Evolutionary conservation across 2,113 vertebrate species (phyloP), one percentile per base, ranked within the genome.

Genomic region (Bolborhynchus lineola): DNA sequence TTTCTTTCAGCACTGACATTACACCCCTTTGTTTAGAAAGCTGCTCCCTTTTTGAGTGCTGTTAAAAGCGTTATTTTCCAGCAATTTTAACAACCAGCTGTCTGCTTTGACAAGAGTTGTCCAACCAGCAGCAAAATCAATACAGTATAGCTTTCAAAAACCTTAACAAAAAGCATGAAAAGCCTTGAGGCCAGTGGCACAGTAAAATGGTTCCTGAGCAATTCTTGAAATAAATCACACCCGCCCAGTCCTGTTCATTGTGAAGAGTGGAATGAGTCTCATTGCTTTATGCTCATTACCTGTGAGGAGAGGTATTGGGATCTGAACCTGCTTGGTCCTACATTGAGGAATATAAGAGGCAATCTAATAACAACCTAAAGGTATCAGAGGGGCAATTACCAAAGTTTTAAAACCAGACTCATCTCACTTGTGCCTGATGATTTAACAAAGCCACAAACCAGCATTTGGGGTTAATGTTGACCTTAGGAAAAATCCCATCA

Each of bases 21-120:
- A 26, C 24, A 62, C 6, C 13, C 4, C 24, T 88, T 77, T 70
- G 74, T 88, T 82, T n/a, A 70, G 60, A 50, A 86, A 86, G 68
- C 50, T 60, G 29, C 39, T 95, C 21, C 2, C 69, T 80, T 82
- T 44, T 82, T 78, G 41, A 86, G 46, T 60, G 46, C 44, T 63
- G 33, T 23, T 93, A 80, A 88, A 90, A 92, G 9, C 65, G 64
- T 74, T 60, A 52, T 81, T 81, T 81, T 18, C 65, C 76, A 68
- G 35, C 50, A 50, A 13, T 90, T 92, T 84, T 81, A 46, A 47
- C 82, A 78, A 7, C 53, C 41, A 49, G 24, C 39, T 83, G 47
- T 59, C 33, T 80, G 79, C 64, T 94, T 94, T 93, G 90, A 81
- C 86, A 81, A 60, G 42, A 44, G 10, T 26, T 96, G 85, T 86